A percentile compares a stretch with the other conserved stretches of the same genome.
Conservation (phyloP, 2,113 vertebrate species). For the Baryphthengus martii region DNA sequence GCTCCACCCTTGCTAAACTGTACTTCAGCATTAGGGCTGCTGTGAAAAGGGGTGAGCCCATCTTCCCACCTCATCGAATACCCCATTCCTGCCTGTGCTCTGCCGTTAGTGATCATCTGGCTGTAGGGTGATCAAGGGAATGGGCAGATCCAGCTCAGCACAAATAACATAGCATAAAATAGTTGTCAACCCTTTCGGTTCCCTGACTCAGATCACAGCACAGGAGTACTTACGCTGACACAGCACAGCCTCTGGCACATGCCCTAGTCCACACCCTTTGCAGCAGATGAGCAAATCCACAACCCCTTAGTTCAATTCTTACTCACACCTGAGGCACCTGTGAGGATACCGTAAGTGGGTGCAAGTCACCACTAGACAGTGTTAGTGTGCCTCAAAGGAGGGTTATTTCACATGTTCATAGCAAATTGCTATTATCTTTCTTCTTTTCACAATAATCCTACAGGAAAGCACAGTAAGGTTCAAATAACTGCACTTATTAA, state of each 20-base stretch:
- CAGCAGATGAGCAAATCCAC: background rate
- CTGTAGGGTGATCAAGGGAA: background rate
- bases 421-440: background rate
- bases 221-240: background rate
- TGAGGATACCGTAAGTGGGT: background rate
- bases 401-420: background rate
- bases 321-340: background rate
- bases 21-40: background rate
- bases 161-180: background rate
- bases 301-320: background rate
- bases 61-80: fast-evolving
- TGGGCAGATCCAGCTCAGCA: background rate
- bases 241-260: background rate
- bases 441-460: background rate
- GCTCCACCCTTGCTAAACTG: background rate
- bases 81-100: background rate
- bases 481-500: background rate
- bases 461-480: background rate
- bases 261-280: background rate
- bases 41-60: background rate
- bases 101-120: background rate
- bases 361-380: background rate
- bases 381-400: background rate
- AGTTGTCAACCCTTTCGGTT: background rate
- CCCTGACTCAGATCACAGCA: background rate